phyloP scores from a whole-genome alignment of 2,113 vertebrate species.

The Channa argus region DNA sequence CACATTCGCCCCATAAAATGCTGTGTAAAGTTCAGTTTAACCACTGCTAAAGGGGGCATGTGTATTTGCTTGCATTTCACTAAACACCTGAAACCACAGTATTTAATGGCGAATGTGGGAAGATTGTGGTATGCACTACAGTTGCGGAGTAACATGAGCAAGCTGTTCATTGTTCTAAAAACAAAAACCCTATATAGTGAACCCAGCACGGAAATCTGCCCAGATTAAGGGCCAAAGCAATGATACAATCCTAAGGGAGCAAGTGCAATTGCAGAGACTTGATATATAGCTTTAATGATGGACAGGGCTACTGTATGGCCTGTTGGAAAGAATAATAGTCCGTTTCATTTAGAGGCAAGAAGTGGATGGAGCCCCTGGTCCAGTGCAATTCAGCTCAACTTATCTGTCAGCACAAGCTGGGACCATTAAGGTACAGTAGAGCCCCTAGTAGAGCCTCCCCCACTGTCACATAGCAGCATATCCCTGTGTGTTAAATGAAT shows the following conservation, averaged over 20 bases:
- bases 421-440: constrained; percentile 64
- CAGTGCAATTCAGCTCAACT: constrained; percentile 57
- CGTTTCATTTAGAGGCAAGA: constrained; percentile 62
- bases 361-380: constrained; percentile 54
- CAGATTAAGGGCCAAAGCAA: constrained; percentile 71
- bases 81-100: constrained; percentile 64
- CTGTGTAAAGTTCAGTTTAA: constrained; percentile 38
- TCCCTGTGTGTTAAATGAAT: constrained; percentile 72
- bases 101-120: constrained; percentile 60
- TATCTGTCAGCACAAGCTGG: constrained; percentile 75
- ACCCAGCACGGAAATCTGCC: constrained; percentile 58
- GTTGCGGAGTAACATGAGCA: constrained; percentile 67
- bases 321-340: constrained; percentile 76
- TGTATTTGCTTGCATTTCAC: constrained; percentile 47
- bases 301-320: constrained; percentile 76
- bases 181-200: constrained; percentile 61
- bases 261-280: constrained; percentile 51
- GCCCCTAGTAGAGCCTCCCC: constrained; percentile 61
- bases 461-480: constrained; percentile 62
- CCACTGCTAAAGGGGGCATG: constrained; percentile 28
- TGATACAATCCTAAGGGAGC: constrained; percentile 63
- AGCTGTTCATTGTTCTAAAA: constrained; percentile 71
- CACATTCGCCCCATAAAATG: constrained; percentile 36
- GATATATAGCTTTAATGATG: constrained; percentile 74
- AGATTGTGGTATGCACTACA: constrained; percentile 32